Base-by-base conservation (phyloP, 1,140 invertebrate species). In the Ladona fulva region DNA sequence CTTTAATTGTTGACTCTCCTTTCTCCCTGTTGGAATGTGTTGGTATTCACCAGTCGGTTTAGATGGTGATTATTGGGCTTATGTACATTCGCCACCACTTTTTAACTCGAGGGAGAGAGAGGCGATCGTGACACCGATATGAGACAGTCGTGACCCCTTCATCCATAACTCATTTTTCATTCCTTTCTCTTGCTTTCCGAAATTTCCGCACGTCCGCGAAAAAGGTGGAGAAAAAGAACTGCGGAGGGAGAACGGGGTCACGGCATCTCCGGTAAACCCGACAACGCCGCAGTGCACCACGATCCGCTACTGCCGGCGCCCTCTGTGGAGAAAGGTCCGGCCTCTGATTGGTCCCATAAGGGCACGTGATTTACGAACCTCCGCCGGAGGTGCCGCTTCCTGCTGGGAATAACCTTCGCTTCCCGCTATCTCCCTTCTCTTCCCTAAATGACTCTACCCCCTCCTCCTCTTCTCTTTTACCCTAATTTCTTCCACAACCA, bases 321-420 rank as follows among this genome's bases (percentile, higher is more conserved):
- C 29, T 37, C 29, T 37, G 29, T 37, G 52, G 52, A 66, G 52
- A 66, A 66, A 66, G 52, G 52, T 22, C 52, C 52, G 52, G 52
- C 52, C 16, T 66, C 52, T 66, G 52, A 66, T 66, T 66, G 52
- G 52, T 66, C 52, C 52, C 52, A 22, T 66, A 66, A 66, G 52
- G n/a, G 16, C 52, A 19, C 52, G 52, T 66, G 52, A 66, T 22
- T 66, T 66, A 66, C 52, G 52, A 66, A 16, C 52, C 52, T 66
- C 52, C 52, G 52, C 52, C 52, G 52, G 52, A 66, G 52, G 52
- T 66, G 52, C 52, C 52, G 52, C 52, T 66, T 66, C 52, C 52
- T 66, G 14, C n/a, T 16, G 52, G 52, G 52, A 66, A 66, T 66
- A 66, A 66, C 52, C 3, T 66, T 19, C 52, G 52, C 52, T 22